Evolutionary conservation across 2,888 invertebrate genomes (phyloP).

Genomic region (Rhodophaea formosa): DNA sequence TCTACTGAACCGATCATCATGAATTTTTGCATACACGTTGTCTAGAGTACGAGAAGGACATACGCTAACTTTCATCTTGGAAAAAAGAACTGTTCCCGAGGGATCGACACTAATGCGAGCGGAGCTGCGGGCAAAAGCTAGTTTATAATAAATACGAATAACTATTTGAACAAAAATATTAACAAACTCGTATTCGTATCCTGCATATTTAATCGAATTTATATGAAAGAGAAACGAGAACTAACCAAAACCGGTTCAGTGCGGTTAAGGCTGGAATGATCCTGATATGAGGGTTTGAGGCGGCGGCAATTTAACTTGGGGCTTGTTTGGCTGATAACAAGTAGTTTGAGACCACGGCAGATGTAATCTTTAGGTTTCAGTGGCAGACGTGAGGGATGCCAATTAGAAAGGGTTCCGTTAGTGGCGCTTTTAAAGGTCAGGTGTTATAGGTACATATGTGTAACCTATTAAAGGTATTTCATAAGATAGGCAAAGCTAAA

Average conservation of each 20-base stretch:
- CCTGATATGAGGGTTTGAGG: conserved; percentile 16
- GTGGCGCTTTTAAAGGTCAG: not conserved
- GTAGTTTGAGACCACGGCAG: conserved; percentile 17
- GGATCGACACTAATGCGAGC: too few species aligned
- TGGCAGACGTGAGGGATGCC: conserved; percentile 1
- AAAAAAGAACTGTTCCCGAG: too few species aligned
- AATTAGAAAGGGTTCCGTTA: conserved; percentile 10
- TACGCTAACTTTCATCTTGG: too few species aligned
- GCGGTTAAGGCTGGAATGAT: conserved; percentile 12
- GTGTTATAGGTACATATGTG: not conserved
- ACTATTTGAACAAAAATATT: too few species aligned
- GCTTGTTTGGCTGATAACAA: conserved; percentile 35
- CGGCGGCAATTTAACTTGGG: conserved; percentile 37
- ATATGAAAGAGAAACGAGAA: conserved; percentile 6
- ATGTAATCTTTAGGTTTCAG: conserved; percentile 4
- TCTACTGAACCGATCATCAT: too few species aligned
- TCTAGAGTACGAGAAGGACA: too few species aligned
- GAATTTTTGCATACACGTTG: too few species aligned
- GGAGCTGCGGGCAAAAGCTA: too few species aligned
- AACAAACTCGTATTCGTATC: too few species aligned
- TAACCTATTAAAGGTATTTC: too few species aligned
- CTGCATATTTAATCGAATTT: not conserved
- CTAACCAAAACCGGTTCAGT: conserved; percentile 12
- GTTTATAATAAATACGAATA: too few species aligned
- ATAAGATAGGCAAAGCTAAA: too few species aligned